Evolutionary conservation across 2,888 invertebrate genomes (phyloP).

Genomic region (Drosophila borborema): DNA sequence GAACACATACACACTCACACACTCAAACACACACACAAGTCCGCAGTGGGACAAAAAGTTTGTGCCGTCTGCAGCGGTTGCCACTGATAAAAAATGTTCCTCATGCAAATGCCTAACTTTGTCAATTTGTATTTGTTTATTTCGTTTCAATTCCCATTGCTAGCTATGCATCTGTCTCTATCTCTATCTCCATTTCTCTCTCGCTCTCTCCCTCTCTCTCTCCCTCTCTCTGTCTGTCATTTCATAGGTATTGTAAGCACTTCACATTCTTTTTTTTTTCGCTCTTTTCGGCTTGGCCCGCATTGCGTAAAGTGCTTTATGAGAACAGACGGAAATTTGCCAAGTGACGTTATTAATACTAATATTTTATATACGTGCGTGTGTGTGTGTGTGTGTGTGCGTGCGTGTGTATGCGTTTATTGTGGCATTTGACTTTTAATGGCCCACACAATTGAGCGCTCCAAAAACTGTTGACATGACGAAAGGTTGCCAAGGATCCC

Average conservation of each 20-base stretch:
- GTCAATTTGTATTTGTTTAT: constrained; percentile 62
- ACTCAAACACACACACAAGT: constrained; percentile 2
- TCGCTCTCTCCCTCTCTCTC: not conserved
- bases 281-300: constrained; percentile 1
- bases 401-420: constrained; percentile 6
- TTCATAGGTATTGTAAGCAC: constrained; percentile 44
- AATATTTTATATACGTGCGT: constrained; percentile 42
- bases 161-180: constrained; percentile 3
- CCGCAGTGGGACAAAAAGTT: constrained; percentile 23
- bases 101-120: constrained; percentile 54
- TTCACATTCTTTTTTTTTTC: constrained; percentile 16
- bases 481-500: constrained; percentile 36
- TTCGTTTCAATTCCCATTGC: constrained; percentile 28
- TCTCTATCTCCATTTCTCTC: not conserved
- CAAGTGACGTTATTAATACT: constrained; percentile 68
- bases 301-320: constrained; percentile 54
- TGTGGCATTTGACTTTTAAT: constrained; percentile 50
- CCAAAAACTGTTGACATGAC: constrained; percentile 42
- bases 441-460: constrained; percentile 47
- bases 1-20: constrained; percentile 16
- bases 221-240: not conserved
- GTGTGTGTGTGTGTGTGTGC: constrained; percentile 9
- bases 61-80: constrained; percentile 39
- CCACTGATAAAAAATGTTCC: constrained; percentile 51
- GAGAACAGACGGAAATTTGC: constrained; percentile 51